Conservation (phyloP, 2,797 vertebrate genomes). For the Rhinoraja longicauda region DNA sequence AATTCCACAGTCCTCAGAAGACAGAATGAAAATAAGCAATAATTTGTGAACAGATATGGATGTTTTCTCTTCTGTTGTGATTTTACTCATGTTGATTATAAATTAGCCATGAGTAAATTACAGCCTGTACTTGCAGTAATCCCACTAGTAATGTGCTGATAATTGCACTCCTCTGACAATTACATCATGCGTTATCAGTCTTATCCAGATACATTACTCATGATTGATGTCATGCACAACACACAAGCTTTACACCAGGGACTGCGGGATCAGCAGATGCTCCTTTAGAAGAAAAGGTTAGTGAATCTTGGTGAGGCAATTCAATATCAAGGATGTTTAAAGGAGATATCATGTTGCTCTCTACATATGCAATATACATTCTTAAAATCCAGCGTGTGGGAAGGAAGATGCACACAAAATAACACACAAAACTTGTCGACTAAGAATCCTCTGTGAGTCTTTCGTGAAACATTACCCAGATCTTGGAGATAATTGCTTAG, state of each 20-base stretch:
- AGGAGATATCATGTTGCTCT: slow-evolving; percentile 43
- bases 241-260: slow-evolving; percentile 56
- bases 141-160: slow-evolving; percentile 67
- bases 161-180: slow-evolving; percentile 86
- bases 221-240: slow-evolving; percentile 66
- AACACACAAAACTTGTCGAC: slow-evolving; percentile 4
- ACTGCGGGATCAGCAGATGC: slow-evolving; percentile 58
- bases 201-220: slow-evolving; percentile 76
- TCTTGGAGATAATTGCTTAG: background rate
- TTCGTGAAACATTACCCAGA: slow-evolving; percentile 24
- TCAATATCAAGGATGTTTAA: slow-evolving; percentile 53
- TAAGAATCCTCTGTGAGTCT: background rate
- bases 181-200: slow-evolving; percentile 81
- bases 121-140: slow-evolving; percentile 52
- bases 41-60: slow-evolving; percentile 14
- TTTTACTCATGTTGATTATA: slow-evolving; percentile 43
- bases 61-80: slow-evolving; percentile 4
- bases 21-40: background rate
- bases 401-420: slow-evolving; percentile 17
- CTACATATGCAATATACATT: background rate
- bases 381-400: background rate
- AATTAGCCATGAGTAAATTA: slow-evolving; percentile 53
- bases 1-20: background rate
- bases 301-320: slow-evolving; percentile 70
- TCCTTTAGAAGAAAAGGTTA: slow-evolving; percentile 53